phyloP scores from a whole-genome alignment of 2,113 vertebrate species.

The Xyrauchen texanus region DNA sequence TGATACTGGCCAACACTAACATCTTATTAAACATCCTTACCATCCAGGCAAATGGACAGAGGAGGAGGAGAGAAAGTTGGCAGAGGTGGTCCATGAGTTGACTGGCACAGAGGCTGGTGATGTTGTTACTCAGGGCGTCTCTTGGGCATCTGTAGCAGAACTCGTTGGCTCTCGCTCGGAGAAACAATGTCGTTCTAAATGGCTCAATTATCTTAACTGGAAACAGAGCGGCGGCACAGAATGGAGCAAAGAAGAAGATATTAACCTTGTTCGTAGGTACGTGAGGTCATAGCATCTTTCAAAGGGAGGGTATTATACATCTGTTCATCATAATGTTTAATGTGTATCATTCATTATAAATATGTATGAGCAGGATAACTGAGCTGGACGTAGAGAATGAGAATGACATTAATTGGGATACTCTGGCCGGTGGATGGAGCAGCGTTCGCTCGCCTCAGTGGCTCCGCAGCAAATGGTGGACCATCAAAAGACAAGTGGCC shows the following conservation, averaged over 20 bases:
- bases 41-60: conserved; percentile 93
- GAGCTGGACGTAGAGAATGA: conserved; percentile 92
- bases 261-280: conserved; percentile 89
- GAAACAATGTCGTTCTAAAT: conserved; percentile 98
- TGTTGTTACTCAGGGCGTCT: conserved; percentile 94
- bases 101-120: conserved; percentile 91
- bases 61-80: conserved; percentile 91
- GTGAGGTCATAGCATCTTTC: background rate
- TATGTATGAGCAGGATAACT: conserved; percentile 71
- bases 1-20: background rate
- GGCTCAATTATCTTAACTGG: conserved; percentile 99
- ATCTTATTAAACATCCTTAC: conserved; percentile 28
- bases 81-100: conserved; percentile 94
- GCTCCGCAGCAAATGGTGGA: conserved; percentile 99
- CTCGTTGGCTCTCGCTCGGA: conserved; percentile 93
- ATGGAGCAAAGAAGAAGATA: conserved; percentile 98
- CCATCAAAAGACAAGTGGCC: conserved; percentile 96
- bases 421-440: conserved; percentile 93
- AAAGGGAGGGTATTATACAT: background rate
- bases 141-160: conserved; percentile 94
- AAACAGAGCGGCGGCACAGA: conserved; percentile 98
- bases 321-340: conserved; percentile 24
- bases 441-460: conserved; percentile 97
- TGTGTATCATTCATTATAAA: background rate
- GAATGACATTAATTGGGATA: conserved; percentile 96